These are phyloP conservation scores for Erebia epiphron DNA, from an alignment of 2,888 invertebrate genomes.

Conservation along the genomic window DNA sequence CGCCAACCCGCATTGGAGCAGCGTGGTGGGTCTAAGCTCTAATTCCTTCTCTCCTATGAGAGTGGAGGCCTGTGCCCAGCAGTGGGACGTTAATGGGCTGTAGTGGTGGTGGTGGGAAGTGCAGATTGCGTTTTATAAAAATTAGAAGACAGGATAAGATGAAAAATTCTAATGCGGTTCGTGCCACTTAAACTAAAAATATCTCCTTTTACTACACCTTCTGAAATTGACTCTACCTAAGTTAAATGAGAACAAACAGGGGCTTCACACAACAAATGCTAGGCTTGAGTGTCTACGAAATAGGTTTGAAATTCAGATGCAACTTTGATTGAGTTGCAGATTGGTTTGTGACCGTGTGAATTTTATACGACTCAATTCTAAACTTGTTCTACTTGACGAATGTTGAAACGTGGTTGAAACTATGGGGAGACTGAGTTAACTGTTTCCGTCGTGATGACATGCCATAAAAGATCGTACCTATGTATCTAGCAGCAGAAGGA, in stretches of 20 bases:
- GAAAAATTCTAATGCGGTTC: no score
- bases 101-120: no score
- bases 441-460: background rate
- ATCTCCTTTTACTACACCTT: background rate
- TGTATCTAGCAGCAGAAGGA: no score
- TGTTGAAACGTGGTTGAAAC: constrained; percentile 6
- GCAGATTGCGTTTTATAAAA: no score
- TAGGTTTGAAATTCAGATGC: constrained; percentile 36
- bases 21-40: no score
- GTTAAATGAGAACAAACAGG: constrained; percentile 17
- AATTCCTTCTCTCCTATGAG: no score
- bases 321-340: constrained; percentile 50
- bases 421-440: background rate
- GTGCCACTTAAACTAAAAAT: background rate
- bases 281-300: constrained; percentile 4
- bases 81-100: no score
- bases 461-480: background rate
- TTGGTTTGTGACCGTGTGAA: constrained; percentile 37
- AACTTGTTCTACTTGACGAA: background rate
- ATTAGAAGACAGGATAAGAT: no score
- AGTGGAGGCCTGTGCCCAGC: no score
- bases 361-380: constrained; percentile 18
- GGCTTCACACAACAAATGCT: constrained; percentile 6
- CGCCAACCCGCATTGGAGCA: no score
- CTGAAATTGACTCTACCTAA: background rate